A percentile compares a stretch with the other conserved stretches of the same genome.
Evolutionary conservation across 2,113 vertebrate species (phyloP).

Genomic region (Percina caprodes): DNA sequence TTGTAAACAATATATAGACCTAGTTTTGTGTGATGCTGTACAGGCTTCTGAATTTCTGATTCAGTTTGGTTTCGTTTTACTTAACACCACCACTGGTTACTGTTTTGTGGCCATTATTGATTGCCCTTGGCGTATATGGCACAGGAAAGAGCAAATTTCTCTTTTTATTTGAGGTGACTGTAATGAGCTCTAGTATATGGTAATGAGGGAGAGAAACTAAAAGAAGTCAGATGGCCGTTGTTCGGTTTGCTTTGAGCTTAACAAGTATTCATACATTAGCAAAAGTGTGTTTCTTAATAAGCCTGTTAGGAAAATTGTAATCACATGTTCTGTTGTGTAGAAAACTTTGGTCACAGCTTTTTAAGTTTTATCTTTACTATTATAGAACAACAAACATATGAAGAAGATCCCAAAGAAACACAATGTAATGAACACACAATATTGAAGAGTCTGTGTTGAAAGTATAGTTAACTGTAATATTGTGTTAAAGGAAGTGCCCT

Average conservation of each 20-base stretch:
- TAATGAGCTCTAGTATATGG: slow-evolving; percentile 63
- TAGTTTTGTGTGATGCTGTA: not conserved
- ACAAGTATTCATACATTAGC: slow-evolving; percentile 39
- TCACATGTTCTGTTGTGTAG: slow-evolving; percentile 32
- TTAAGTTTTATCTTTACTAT: not conserved
- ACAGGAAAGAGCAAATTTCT: slow-evolving; percentile 25
- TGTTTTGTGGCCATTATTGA: slow-evolving; percentile 32
- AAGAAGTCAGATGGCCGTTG: slow-evolving; percentile 41
- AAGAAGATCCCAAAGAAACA: not conserved
- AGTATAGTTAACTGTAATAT: not conserved
- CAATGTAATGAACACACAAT: not conserved
- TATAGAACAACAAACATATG: not conserved
- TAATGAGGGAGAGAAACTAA: slow-evolving; percentile 49
- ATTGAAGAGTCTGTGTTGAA: not conserved
- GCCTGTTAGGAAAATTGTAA: slow-evolving; percentile 46
- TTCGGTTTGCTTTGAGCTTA: slow-evolving; percentile 43
- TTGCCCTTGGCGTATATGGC: slow-evolving; percentile 19
- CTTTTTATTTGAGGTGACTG: slow-evolving; percentile 50
- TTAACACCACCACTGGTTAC: slow-evolving; percentile 33
- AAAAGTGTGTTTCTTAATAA: slow-evolving; percentile 38
- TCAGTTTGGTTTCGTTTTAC: slow-evolving; percentile 24
- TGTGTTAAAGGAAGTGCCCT: not conserved
- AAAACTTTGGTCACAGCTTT: not conserved
- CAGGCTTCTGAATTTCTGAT: slow-evolving; percentile 1
- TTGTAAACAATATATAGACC: not conserved